Base-by-base conservation (phyloP, 1,140 invertebrate genomes). In the Oryzaephilus surinamensis region DNA sequence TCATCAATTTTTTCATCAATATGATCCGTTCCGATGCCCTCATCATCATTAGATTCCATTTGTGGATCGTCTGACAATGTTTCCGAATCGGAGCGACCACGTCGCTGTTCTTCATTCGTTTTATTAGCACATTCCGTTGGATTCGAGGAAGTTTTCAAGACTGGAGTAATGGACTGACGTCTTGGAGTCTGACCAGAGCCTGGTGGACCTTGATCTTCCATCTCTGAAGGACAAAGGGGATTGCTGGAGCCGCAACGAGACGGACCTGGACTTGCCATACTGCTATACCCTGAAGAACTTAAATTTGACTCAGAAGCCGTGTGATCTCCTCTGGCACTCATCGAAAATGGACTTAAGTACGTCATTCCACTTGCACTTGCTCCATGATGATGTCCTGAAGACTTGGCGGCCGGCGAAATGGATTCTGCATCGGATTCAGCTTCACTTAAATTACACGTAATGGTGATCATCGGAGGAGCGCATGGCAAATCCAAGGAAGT, bases 271-370 rank as follows among this genome's bases (percentile, higher is more conserved):
- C 77, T 81, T 2, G 81, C 80, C 75, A 84, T 83, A 3, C 81
- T 84, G 41, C 78, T 81, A 52, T 86, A 86, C n/a, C 83, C 83
- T 1, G 80, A 84, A 6, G 81, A 84, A 41, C 79, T 83, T 13
- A 86, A 60, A 60, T 86, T 86, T 0, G 80, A 83, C 60, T 85
- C 81, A 1, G 81, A 85, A 10, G 79, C 77, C 10, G 77, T 76
- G 49, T 81, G 66, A 48, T 81, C 79, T 7, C 74, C 70, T 45
- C 75, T 60, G 6, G 73, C 67, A 15, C 74, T 72, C 66, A 81
- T 77, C 1, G 78, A 76, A 53, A 84, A 83, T 5, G 82, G 82
- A 57, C 79, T 82, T 19, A 86, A 58, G 54, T 83, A 84, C 37
- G 72, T 74, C 73, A 83, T 79, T 17, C 75, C 73, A 3, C 63